A percentile compares a stretch with the other conserved stretches of the same genome.
These are phyloP conservation scores for Campylorhamphus procurvoides DNA, from an alignment of 2,113 vertebrate species.

Conservation along the genomic window DNA sequence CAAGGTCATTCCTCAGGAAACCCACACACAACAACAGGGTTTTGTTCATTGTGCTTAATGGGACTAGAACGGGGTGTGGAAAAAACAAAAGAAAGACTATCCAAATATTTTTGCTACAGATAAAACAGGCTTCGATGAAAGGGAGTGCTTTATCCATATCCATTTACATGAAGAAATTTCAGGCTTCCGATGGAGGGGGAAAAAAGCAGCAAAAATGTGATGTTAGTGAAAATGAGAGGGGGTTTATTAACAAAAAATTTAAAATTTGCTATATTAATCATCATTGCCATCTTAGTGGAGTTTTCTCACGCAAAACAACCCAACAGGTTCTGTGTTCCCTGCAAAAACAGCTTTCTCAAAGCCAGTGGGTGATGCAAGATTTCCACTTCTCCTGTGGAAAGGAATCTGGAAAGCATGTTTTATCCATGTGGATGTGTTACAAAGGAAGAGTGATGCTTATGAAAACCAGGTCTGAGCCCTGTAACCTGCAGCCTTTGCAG, in stretches of 20 bases:
- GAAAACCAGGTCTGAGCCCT: background rate
- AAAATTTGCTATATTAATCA: background rate
- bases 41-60: background rate
- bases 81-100: background rate
- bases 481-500: background rate
- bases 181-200: background rate
- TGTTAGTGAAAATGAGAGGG: background rate
- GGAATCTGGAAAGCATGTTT: background rate
- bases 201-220: background rate
- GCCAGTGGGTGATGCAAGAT: background rate
- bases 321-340: background rate
- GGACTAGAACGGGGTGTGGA: background rate
- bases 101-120: background rate
- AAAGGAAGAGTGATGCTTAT: background rate
- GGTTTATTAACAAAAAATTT: background rate
- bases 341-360: background rate
- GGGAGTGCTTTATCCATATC: background rate
- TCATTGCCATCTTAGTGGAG: fast-evolving
- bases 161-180: background rate
- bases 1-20: constrained; percentile 13
- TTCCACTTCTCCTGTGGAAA: background rate
- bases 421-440: fast-evolving
- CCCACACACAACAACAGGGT: background rate
- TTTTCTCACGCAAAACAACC: background rate
- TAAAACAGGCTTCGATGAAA: background rate